phyloP scores from a whole-genome alignment of 2,113 vertebrate genomes.

The Chinchilla lanigera region DNA sequence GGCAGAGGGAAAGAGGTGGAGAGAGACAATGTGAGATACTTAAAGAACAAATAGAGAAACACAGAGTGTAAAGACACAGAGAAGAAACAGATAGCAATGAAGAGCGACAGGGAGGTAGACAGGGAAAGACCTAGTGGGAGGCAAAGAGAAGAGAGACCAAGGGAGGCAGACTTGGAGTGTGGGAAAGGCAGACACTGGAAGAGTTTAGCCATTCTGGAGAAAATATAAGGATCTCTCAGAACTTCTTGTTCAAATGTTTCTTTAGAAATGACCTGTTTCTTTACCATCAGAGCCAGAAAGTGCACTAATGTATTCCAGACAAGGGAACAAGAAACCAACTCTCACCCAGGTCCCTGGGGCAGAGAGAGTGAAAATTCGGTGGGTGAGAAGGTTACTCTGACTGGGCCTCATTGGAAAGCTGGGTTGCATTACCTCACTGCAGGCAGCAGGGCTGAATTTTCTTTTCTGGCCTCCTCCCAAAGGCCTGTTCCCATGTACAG shows the following conservation, averaged over 20 bases:
- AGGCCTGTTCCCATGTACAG: background rate
- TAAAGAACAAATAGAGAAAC: background rate
- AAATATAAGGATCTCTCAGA: background rate
- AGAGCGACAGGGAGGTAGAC: background rate
- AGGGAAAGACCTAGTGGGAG: background rate
- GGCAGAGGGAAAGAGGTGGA: background rate
- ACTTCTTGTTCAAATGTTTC: background rate
- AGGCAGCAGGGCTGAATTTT: background rate
- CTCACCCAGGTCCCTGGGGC: background rate
- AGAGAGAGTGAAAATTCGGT: background rate
- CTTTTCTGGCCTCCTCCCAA: background rate
- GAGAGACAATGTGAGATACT: background rate
- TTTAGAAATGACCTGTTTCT: background rate
- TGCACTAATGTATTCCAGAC: background rate
- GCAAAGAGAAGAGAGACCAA: background rate
- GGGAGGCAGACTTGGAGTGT: background rate
- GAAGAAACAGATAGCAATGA: background rate
- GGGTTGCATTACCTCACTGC: background rate
- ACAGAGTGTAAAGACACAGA: background rate
- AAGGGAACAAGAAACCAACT: background rate
- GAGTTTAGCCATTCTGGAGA: background rate
- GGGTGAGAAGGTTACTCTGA: background rate
- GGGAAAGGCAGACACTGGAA: background rate
- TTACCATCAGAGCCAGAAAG: background rate
- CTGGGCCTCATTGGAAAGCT: background rate